Conservation (phyloP, 2,113 vertebrate species). For the Azemiops feae region DNA sequence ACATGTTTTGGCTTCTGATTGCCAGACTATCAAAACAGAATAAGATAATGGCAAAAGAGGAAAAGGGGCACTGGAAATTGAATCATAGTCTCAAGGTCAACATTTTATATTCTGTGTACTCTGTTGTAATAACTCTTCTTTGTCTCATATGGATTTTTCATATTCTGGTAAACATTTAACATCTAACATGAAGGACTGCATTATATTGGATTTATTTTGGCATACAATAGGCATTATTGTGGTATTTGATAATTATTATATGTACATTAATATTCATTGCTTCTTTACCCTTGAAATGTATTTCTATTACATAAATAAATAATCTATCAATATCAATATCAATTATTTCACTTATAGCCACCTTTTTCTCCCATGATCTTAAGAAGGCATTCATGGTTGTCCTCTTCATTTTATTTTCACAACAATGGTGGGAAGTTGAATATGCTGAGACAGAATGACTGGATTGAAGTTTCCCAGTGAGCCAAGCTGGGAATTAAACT, state of each 20-base stretch:
- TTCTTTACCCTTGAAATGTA: neutral
- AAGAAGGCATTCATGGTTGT: neutral
- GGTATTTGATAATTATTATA: neutral
- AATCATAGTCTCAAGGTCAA: neutral
- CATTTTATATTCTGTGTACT: neutral
- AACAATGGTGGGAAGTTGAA: neutral
- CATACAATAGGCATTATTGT: neutral
- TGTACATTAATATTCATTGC: neutral
- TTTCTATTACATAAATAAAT: neutral
- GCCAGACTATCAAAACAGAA: constrained; percentile 3
- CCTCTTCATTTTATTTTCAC: neutral
- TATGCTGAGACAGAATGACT: neutral
- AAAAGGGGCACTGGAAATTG: neutral
- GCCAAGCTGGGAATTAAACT: neutral
- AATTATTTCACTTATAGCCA: neutral
- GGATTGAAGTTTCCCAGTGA: neutral
- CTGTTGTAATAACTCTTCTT: neutral
- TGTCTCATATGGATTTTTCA: neutral
- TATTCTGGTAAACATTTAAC: neutral
- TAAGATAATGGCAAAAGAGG: neutral
- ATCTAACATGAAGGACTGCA: neutral
- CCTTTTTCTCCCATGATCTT: neutral
- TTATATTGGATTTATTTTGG: neutral
- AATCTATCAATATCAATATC: neutral
- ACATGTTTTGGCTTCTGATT: constrained; percentile 10